Conservation (phyloP, 2,888 invertebrate species). For the Macrophya alboannulata region DNA sequence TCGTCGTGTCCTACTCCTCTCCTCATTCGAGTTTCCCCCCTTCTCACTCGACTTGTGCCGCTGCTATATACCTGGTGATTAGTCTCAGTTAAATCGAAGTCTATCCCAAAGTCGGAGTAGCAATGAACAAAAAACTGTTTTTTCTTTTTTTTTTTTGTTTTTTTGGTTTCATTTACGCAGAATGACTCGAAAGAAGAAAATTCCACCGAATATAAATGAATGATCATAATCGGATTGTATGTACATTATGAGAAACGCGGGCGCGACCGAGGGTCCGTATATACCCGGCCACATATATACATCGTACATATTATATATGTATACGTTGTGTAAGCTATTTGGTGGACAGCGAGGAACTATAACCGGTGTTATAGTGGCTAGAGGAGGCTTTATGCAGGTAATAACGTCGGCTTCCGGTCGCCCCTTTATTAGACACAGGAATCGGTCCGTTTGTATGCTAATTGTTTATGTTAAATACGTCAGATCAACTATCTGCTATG, state of each 20-base stretch:
- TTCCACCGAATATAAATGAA: neutral
- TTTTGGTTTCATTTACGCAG: too few species aligned
- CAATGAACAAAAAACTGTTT: neutral
- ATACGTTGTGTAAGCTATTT: neutral
- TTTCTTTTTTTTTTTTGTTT: too few species aligned
- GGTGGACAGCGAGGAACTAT: neutral
- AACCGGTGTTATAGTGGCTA: neutral
- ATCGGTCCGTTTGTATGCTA: conserved; percentile 64
- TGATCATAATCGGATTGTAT: neutral
- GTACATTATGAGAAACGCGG: neutral
- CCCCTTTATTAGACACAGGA: conserved; percentile 61
- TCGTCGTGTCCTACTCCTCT: neutral
- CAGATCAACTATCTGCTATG: conserved; percentile 60
- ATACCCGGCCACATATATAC: too few species aligned
- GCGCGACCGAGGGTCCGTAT: conserved; percentile 1
- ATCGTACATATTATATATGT: neutral
- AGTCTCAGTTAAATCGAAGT: conserved; percentile 52
- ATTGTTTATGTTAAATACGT: conserved; percentile 63
- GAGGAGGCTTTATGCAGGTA: conserved; percentile 53
- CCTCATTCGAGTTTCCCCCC: too few species aligned
- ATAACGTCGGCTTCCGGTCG: conserved; percentile 63
- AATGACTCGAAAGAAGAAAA: too few species aligned
- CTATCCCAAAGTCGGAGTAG: neutral
- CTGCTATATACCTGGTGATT: conserved; percentile 43
- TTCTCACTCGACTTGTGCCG: neutral